Evolutionary conservation across 1,140 invertebrate species (phyloP).

Genomic region (Drosophila orena): DNA sequence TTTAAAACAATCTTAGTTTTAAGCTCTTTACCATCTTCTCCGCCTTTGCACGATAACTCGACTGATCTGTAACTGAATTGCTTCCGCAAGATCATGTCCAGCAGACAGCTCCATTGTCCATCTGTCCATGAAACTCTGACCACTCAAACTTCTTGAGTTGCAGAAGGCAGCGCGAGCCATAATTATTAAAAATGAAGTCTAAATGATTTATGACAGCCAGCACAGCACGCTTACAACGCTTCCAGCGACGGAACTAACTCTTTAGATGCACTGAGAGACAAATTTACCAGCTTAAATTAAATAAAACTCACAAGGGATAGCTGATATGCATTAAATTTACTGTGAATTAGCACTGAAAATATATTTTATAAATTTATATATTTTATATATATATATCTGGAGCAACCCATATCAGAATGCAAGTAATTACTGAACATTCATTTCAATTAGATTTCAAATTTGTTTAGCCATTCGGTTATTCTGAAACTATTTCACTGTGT

Average conservation of each 20-base stretch:
- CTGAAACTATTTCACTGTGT: background rate
- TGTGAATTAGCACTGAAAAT: background rate
- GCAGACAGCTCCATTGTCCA: constrained; percentile 67
- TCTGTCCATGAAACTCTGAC: constrained; percentile 64
- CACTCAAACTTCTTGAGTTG: constrained; percentile 66
- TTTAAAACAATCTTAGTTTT: constrained; percentile 1
- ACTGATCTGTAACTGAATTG: constrained; percentile 35
- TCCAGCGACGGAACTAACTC: constrained; percentile 58
- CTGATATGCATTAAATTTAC: background rate
- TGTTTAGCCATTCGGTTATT: background rate
- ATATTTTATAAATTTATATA: background rate
- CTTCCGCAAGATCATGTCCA: constrained; percentile 66
- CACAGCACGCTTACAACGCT: constrained; percentile 67
- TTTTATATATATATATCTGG: background rate
- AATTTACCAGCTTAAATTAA: background rate
- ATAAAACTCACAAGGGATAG: background rate
- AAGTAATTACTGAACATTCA: background rate
- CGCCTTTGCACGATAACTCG: constrained; percentile 20
- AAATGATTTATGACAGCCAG: constrained; percentile 78
- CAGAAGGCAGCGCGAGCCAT: constrained; percentile 51
- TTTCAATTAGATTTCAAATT: background rate
- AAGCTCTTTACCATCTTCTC: background rate
- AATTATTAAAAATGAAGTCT: constrained; percentile 81
- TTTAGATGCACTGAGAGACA: constrained; percentile 14
- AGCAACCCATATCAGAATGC: background rate